Percentiles rank a stretch among this genome's conserved stretches.
These are phyloP conservation scores for Nothobranchius furzeri DNA, from an alignment of 2,113 vertebrate genomes.

Conservation along the genomic window DNA sequence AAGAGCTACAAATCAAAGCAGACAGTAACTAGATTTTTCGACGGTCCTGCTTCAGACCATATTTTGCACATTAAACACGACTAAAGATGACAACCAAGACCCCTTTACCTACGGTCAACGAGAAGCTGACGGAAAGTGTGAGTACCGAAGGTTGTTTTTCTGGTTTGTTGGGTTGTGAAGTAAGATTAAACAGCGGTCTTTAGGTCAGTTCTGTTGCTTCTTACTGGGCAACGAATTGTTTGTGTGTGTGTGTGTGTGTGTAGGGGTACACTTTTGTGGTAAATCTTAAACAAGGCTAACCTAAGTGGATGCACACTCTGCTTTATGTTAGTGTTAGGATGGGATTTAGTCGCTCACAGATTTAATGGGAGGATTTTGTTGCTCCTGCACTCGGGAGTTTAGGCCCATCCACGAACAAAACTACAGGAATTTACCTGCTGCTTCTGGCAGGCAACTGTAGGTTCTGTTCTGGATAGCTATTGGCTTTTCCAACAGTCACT, in stretches of 20 bases:
- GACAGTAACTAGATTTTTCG: constrained; percentile 8
- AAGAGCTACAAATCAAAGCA: constrained; percentile 42
- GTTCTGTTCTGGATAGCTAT: constrained; percentile 22
- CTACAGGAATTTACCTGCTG: constrained; percentile 63
- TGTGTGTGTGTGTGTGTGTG: too few species aligned
- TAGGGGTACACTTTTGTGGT: too few species aligned
- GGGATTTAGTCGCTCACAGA: not conserved
- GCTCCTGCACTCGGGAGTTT: constrained; percentile 16
- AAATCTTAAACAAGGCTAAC: constrained; percentile 56
- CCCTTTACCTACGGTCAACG: constrained; percentile 93
- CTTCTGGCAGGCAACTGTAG: constrained; percentile 66
- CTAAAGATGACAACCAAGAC: constrained; percentile 91
- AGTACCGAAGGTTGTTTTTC: constrained; percentile 70
- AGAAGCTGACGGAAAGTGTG: constrained; percentile 93
- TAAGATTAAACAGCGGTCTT: accelerated
- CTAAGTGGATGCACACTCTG: constrained; percentile 25
- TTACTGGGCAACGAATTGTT: not conserved
- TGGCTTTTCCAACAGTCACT: constrained; percentile 55
- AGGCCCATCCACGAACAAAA: constrained; percentile 58
- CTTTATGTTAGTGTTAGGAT: not conserved
- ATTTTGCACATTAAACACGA: constrained; percentile 9
- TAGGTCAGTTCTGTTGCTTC: not conserved
- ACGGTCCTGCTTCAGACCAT: constrained; percentile 10
- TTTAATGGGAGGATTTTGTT: not conserved
- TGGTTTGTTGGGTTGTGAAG: not conserved